A percentile compares a stretch with the other conserved stretches of the same genome.
These are phyloP conservation scores for Ashinkailepas kermadecensis DNA, from an alignment of 2,888 invertebrate species.

Conservation along the genomic window DNA sequence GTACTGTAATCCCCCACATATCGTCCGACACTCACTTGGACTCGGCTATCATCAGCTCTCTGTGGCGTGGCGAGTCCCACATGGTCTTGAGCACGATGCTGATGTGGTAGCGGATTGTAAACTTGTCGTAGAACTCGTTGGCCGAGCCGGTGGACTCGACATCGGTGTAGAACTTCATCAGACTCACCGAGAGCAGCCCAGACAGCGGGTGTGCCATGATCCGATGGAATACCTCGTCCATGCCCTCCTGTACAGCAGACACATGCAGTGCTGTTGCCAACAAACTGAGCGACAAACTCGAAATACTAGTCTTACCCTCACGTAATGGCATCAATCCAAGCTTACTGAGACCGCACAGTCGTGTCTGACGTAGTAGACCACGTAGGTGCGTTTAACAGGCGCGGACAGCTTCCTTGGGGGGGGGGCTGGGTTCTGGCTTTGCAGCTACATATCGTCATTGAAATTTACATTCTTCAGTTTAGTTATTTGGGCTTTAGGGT, in stretches of 20 bases:
- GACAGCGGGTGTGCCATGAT: constrained; percentile 81
- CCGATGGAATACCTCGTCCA: constrained; percentile 31
- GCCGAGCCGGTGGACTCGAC: constrained; percentile 96
- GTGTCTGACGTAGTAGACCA: too few species aligned
- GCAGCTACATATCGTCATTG: too few species aligned
- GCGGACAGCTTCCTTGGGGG: too few species aligned
- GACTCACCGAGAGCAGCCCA: constrained; percentile 70
- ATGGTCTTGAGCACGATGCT: constrained; percentile 88
- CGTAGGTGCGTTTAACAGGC: too few species aligned
- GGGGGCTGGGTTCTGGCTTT: too few species aligned
- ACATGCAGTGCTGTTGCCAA: too few species aligned
- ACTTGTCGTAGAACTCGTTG: constrained; percentile 98
- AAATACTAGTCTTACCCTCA: too few species aligned
- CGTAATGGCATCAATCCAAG: too few species aligned
- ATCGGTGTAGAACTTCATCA: constrained; percentile 98
- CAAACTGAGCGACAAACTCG: too few species aligned
- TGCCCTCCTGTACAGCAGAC: background rate
- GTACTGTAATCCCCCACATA: background rate
- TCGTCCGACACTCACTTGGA: constrained; percentile 51
- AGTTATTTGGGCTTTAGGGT: too few species aligned
- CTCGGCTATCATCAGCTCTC: constrained; percentile 78
- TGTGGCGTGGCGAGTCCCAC: constrained; percentile 87
- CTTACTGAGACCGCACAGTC: too few species aligned
- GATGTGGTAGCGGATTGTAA: constrained; percentile 95
- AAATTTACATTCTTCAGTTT: too few species aligned